These are phyloP conservation scores for Ochropleura plecta DNA, from an alignment of 2,888 invertebrate genomes.

Conservation along the genomic window DNA sequence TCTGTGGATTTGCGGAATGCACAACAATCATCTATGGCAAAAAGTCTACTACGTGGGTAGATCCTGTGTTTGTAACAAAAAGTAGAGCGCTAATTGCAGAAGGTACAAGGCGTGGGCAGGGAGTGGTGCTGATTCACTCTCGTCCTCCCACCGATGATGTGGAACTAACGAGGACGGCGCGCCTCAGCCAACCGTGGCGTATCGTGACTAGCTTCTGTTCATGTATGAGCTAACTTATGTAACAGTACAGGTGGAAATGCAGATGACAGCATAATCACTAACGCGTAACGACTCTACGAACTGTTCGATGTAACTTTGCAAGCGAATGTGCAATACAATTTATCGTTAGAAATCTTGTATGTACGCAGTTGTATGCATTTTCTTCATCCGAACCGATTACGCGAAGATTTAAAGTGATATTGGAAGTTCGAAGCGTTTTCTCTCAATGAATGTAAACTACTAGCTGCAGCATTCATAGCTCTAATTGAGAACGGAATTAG, in stretches of 20 bases:
- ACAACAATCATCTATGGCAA: slow-evolving; percentile 4
- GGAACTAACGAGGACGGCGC: slow-evolving; percentile 79
- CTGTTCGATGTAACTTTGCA: slow-evolving; percentile 24
- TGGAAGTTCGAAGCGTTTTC: slow-evolving; percentile 42
- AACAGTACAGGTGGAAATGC: slow-evolving; percentile 63
- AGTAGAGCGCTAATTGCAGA: slow-evolving; percentile 62
- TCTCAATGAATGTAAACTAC: slow-evolving; percentile 35
- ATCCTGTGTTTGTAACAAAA: slow-evolving; percentile 41
- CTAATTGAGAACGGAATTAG: slow-evolving; percentile 76
- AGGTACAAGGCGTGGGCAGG: slow-evolving; percentile 67
- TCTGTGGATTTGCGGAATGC: slow-evolving; percentile 18
- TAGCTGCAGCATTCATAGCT: slow-evolving; percentile 63
- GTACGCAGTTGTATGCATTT: slow-evolving; percentile 4
- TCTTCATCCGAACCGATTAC: slow-evolving; percentile 23
- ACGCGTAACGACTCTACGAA: slow-evolving; percentile 48
- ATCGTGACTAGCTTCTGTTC: slow-evolving; percentile 78
- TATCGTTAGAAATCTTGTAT: slow-evolving; percentile 19
- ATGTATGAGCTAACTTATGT: slow-evolving; percentile 64
- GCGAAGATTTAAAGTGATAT: slow-evolving; percentile 1
- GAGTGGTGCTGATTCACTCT: slow-evolving; percentile 83
- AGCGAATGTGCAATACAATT: slow-evolving; percentile 28
- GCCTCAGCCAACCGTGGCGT: slow-evolving; percentile 76
- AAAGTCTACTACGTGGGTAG: slow-evolving; percentile 5
- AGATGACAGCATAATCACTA: slow-evolving; percentile 57
- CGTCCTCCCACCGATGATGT: slow-evolving; percentile 81